Percentiles rank a stretch among this genome's conserved stretches.
Conservation (phyloP, 2,888 invertebrate genomes). For the Subacronicta megacephala region DNA sequence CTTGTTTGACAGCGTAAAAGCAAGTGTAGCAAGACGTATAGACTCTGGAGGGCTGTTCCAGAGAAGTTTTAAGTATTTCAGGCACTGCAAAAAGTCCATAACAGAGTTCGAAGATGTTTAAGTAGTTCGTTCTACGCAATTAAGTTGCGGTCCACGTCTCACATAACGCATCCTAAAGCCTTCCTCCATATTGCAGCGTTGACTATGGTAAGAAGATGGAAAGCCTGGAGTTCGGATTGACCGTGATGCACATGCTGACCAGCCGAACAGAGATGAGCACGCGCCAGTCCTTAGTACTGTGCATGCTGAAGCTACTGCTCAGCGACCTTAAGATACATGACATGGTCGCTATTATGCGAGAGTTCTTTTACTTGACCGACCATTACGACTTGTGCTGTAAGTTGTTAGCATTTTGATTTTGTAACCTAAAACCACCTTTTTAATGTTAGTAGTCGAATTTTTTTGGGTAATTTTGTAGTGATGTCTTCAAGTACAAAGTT, state of each 20-base stretch:
- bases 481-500: too few relatives aligned
- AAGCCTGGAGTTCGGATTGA: constrained; percentile 71
- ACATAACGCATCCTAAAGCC: neutral
- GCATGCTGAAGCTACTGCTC: constrained; percentile 72
- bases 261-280: constrained; percentile 56
- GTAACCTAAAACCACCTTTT: too few relatives aligned
- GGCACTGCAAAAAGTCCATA: too few relatives aligned
- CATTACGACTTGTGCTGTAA: constrained; percentile 63
- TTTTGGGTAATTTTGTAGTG: too few relatives aligned
- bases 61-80: too few relatives aligned
- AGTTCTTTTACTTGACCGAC: constrained; percentile 72
- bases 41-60: too few relatives aligned
- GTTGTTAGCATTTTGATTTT: constrained; percentile 5
- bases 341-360: constrained; percentile 75
- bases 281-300: constrained; percentile 67
- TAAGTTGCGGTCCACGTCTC: neutral
- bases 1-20: too few relatives aligned
- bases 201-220: constrained; percentile 71
- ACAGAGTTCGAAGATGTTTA: too few relatives aligned
- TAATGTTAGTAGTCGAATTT: too few relatives aligned
- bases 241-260: constrained; percentile 73
- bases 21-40: too few relatives aligned
- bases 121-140: neutral
- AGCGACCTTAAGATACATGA: constrained; percentile 70
- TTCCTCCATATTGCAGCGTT: constrained; percentile 63